Evolutionary conservation across 2,888 invertebrate genomes (phyloP).

Genomic region (Cephus pygmeus): DNA sequence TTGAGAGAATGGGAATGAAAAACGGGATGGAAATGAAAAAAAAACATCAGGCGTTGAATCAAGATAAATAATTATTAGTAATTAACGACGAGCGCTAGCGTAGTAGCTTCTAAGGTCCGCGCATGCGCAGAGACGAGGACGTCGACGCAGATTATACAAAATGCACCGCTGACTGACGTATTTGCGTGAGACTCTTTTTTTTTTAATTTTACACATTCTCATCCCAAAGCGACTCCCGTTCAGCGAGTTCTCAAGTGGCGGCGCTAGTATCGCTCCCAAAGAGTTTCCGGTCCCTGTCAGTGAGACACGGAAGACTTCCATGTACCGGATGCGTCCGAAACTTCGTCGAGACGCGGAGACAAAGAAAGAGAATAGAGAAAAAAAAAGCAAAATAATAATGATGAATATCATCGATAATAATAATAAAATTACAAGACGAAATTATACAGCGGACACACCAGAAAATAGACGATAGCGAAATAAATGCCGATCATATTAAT

Average conservation of each 20-base stretch:
- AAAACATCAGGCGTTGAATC: slow-evolving; percentile 23
- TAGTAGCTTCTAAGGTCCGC: slow-evolving; percentile 29
- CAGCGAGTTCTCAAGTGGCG: not conserved
- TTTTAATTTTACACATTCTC: not conserved
- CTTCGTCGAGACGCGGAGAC: slow-evolving; percentile 12
- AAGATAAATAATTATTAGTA: slow-evolving; percentile 29
- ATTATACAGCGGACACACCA: not conserved
- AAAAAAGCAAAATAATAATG: slow-evolving; percentile 17
- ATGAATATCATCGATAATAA: slow-evolving; percentile 1
- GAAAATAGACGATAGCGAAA: not conserved
- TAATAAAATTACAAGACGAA: not conserved
- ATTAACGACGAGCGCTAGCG: slow-evolving; percentile 23
- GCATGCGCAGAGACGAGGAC: slow-evolving; percentile 18
- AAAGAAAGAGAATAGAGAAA: not conserved
- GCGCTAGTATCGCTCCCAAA: slow-evolving; percentile 12
- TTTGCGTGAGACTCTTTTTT: not conserved
- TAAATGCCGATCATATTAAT: not conserved
- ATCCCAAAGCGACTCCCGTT: slow-evolving; percentile 5
- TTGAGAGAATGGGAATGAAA: not conserved
- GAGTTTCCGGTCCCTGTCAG: slow-evolving; percentile 19
- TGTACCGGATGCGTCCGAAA: slow-evolving; percentile 19
- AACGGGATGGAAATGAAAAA: slow-evolving; percentile 10
- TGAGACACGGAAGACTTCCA: slow-evolving; percentile 15
- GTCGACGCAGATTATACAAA: not conserved
- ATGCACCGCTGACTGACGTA: slow-evolving; percentile 8